Evolutionary conservation across 2,797 vertebrate species (phyloP).

Genomic region (Chelidonichthys spinosus): DNA sequence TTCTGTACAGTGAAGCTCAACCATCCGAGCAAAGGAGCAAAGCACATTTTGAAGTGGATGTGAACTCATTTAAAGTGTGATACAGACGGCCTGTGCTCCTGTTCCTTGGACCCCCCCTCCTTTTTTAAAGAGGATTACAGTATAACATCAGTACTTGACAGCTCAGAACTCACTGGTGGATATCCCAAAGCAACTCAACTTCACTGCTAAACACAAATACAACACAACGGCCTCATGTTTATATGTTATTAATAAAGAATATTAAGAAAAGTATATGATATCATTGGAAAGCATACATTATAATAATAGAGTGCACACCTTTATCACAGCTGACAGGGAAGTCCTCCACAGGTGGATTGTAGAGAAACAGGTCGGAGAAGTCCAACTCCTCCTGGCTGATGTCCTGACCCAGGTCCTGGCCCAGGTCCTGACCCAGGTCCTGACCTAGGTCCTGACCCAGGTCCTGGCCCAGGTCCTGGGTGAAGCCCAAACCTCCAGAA

Average conservation of each 20-base stretch:
- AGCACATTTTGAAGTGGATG: not conserved
- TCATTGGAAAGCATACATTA: not conserved
- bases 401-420: constrained; percentile 72
- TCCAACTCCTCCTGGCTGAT: constrained; percentile 90
- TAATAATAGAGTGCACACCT: constrained; percentile 83
- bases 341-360: constrained; percentile 76
- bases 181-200: constrained; percentile 7
- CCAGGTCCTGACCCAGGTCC: constrained; percentile 84
- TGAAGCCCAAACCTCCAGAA: constrained; percentile 68
- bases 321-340: constrained; percentile 82
- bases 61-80: not conserved
- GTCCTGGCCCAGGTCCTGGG: constrained; percentile 68
- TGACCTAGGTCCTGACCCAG: constrained; percentile 82
- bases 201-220: not conserved
- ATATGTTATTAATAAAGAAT: not conserved
- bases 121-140: constrained; percentile 9
- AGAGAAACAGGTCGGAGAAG: constrained; percentile 92
- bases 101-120: not conserved
- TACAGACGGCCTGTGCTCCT: not conserved
- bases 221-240: not conserved
- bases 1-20: not conserved
- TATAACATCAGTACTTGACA: constrained; percentile 44
- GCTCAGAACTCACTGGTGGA: constrained; percentile 16
- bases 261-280: not conserved
- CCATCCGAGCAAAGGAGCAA: not conserved